phyloP scores from a whole-genome alignment of 2,797 vertebrate species.

The Poecilia velifera region DNA sequence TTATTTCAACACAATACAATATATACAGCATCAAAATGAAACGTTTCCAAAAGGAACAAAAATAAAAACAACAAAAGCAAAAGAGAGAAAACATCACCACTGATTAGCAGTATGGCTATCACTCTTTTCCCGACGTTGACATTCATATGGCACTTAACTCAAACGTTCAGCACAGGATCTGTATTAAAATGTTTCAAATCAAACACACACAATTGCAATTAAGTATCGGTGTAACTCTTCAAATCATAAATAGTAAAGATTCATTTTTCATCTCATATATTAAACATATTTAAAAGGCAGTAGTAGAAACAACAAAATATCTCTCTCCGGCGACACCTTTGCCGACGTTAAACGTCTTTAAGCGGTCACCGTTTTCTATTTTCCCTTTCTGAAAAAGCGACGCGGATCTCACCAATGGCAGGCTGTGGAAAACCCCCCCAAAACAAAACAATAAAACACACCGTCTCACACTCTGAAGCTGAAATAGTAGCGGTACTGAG shows the following conservation, averaged over 20 bases:
- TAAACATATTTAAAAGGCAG: slow-evolving; percentile 41
- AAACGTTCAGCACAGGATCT: slow-evolving; percentile 38
- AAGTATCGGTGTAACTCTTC: slow-evolving; percentile 39
- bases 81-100: slow-evolving; percentile 35
- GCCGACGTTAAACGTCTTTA: slow-evolving; percentile 15
- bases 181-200: slow-evolving; percentile 34
- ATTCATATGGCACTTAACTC: slow-evolving; percentile 47
- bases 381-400: slow-evolving; percentile 37
- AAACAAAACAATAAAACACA: slow-evolving; percentile 1
- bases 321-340: slow-evolving; percentile 30
- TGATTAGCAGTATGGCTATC: slow-evolving; percentile 40
- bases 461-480: slow-evolving; percentile 49
- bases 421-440: slow-evolving; percentile 9
- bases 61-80: background rate
- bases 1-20: slow-evolving; percentile 74
- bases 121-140: slow-evolving; percentile 42
- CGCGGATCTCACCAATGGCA: slow-evolving; percentile 46
- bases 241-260: slow-evolving; percentile 36
- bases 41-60: slow-evolving; percentile 34
- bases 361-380: slow-evolving; percentile 37
- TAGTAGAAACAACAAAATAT: slow-evolving; percentile 29
- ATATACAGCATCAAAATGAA: slow-evolving; percentile 59
- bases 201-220: slow-evolving; percentile 35
- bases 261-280: slow-evolving; percentile 29
- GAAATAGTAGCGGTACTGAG: slow-evolving; percentile 41